phyloP scores from a whole-genome alignment of 2,797 vertebrate genomes.

The Alauda arvensis region DNA sequence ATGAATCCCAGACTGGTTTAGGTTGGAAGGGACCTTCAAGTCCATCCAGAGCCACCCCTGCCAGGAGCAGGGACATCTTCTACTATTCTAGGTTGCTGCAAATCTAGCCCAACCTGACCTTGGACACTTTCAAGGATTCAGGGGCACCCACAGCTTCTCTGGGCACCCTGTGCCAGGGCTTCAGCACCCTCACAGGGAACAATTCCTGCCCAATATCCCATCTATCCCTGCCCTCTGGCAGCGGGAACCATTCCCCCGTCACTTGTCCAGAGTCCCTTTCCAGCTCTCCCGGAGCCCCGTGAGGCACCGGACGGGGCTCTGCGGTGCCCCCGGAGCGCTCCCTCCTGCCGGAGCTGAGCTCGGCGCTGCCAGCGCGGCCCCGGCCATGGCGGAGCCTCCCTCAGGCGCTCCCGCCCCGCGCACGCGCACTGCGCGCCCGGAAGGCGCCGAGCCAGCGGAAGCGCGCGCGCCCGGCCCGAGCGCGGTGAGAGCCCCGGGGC shows the following conservation, averaged over 20 bases:
- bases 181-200: accelerated
- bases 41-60: accelerated
- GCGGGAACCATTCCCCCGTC: neutral
- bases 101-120: accelerated
- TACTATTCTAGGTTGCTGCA: accelerated
- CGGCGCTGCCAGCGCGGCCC: accelerated
- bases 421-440: neutral
- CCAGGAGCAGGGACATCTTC: neutral
- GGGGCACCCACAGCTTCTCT: neutral
- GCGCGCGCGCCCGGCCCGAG: neutral
- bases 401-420: neutral
- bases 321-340: accelerated
- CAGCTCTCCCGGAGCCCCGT: neutral
- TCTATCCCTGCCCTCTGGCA: accelerated
- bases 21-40: neutral
- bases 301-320: accelerated
- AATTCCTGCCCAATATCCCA: neutral
- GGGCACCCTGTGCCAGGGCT: neutral
- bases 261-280: no score
- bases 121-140: neutral
- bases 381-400: neutral
- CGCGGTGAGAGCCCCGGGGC: neutral
- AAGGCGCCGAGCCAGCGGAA: neutral
- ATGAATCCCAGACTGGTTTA: neutral
- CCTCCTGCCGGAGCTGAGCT: accelerated